A percentile compares a stretch with the other conserved stretches of the same genome.
phyloP scores from a whole-genome alignment of 2,888 invertebrate species.

The Lasioglossum lativentre region DNA sequence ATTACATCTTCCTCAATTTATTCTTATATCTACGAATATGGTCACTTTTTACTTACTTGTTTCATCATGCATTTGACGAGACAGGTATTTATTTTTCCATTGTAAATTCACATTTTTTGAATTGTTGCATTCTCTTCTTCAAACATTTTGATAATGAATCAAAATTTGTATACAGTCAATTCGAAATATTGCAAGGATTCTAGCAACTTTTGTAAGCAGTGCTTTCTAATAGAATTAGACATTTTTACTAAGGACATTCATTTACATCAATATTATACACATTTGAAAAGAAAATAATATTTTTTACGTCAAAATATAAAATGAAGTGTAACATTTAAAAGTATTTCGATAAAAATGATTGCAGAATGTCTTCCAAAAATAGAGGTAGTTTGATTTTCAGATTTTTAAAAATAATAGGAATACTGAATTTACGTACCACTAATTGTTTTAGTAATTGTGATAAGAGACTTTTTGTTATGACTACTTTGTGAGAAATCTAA shows the following conservation, averaged over 20 bases:
- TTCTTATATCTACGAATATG: conserved; percentile 18
- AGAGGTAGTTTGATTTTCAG: conserved; percentile 5
- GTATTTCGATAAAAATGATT: conserved; percentile 19
- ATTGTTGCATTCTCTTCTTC: not conserved
- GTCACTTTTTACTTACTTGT: not conserved
- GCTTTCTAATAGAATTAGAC: not conserved
- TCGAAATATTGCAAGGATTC: not conserved
- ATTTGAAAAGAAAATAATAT: conserved; percentile 18
- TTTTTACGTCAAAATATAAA: conserved; percentile 3
- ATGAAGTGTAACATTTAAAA: not conserved
- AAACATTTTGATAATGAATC: not conserved
- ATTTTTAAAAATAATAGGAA: conserved; percentile 2
- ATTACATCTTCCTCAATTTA: conserved; percentile 68
- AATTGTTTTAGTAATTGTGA: not conserved
- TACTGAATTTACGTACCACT: not conserved
- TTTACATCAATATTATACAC: not conserved
- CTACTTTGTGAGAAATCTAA: not conserved
- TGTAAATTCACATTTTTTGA: not conserved
- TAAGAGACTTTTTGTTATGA: not conserved
- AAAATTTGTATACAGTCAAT: not conserved
- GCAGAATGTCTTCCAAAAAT: conserved; percentile 41
- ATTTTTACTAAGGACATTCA: not conserved
- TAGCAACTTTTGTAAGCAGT: not conserved
- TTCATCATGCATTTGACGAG: not conserved
- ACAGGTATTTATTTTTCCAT: not conserved